phyloP scores from a whole-genome alignment of 2,888 invertebrate species.

The Lymantria monacha region DNA sequence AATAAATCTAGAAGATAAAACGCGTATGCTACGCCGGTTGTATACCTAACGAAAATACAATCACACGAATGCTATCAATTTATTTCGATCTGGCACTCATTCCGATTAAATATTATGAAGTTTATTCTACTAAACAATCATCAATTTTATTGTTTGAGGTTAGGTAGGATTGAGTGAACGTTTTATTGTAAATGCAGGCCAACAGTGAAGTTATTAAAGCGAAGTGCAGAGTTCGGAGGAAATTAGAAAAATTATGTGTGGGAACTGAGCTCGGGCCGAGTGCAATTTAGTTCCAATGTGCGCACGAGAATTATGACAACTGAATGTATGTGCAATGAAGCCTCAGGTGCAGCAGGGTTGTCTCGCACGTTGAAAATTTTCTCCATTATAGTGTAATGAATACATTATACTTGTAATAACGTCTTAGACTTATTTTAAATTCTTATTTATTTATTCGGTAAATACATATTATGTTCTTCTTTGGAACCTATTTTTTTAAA shows the following conservation, averaged over 20 bases:
- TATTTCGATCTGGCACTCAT: conserved; percentile 44
- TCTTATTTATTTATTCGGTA: conserved; percentile 31
- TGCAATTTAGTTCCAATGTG: conserved; percentile 71
- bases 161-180: conserved; percentile 21
- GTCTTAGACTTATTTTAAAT: conserved; percentile 27
- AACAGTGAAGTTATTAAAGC: conserved; percentile 50
- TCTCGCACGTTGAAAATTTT: conserved; percentile 1
- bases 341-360: conserved; percentile 55
- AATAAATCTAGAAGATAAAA: conserved; percentile 76
- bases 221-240: conserved; percentile 49
- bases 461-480: background rate
- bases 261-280: conserved; percentile 56
- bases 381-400: background rate
- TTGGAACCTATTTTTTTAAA: too few relatives aligned
- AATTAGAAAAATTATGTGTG: conserved; percentile 77
- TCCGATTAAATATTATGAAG: conserved; percentile 43
- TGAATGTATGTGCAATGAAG: conserved; percentile 39
- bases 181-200: conserved; percentile 8
- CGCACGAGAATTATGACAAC: conserved; percentile 72
- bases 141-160: conserved; percentile 27
- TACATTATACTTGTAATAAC: too few relatives aligned
- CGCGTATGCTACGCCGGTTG: conserved; percentile 40
- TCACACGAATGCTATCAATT: conserved; percentile 46
- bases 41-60: conserved; percentile 52
- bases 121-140: conserved; percentile 36